These are phyloP conservation scores for Cyprinodon variegatus DNA, from an alignment of 2,113 vertebrate genomes.

Conservation along the genomic window DNA sequence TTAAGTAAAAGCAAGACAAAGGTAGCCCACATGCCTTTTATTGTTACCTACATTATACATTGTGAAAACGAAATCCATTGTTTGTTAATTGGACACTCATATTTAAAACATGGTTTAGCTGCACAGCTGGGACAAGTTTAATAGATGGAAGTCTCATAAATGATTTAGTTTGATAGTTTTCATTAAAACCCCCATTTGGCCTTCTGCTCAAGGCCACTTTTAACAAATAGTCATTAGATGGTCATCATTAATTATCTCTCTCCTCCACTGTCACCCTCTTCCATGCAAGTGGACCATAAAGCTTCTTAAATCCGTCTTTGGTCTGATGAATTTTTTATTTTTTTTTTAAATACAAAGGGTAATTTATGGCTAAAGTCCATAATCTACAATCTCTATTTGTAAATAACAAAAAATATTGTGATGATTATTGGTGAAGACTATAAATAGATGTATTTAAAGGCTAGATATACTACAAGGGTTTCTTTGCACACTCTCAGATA, in stretches of 20 bases:
- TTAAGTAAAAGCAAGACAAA: neutral
- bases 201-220: slow-evolving; percentile 53
- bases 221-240: slow-evolving; percentile 67
- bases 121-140: slow-evolving; percentile 49
- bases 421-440: neutral
- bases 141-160: slow-evolving; percentile 56
- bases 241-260: slow-evolving; percentile 66
- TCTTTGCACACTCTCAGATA: neutral
- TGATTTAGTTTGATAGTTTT: slow-evolving; percentile 62
- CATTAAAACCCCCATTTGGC: slow-evolving; percentile 64
- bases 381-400: neutral
- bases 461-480: neutral
- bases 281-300: slow-evolving; percentile 29
- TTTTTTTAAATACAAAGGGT: slow-evolving; percentile 31
- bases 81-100: neutral
- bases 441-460: neutral
- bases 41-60: neutral
- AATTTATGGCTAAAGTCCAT: slow-evolving; percentile 22
- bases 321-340: slow-evolving; percentile 13
- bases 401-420: neutral
- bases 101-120: slow-evolving; percentile 26
- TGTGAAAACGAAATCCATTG: neutral
- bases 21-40: neutral
- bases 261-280: slow-evolving; percentile 53
- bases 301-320: slow-evolving; percentile 26